Evolutionary conservation across 2,113 vertebrate genomes (phyloP).

Genomic region (Tricholaema leucomelas): DNA sequence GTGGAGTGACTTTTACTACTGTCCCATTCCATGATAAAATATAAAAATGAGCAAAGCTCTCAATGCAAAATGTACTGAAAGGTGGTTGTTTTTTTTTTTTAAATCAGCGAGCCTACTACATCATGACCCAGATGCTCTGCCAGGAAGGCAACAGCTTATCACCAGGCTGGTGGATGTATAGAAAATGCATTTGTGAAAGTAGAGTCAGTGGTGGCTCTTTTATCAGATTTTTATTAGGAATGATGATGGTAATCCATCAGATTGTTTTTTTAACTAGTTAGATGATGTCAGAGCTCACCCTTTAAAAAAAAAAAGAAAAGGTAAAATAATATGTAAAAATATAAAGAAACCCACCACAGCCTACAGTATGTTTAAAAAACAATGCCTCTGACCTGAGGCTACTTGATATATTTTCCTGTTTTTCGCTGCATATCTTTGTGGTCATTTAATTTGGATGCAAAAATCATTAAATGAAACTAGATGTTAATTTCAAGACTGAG

Average conservation of each 20-base stretch:
- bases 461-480: not conserved
- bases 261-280: not conserved
- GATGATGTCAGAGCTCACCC: not conserved
- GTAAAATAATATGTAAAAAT: not conserved
- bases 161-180: not conserved
- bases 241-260: not conserved
- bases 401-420: not conserved
- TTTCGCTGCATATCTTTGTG: not conserved
- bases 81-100: not conserved
- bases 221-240: not conserved
- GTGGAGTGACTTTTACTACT: not conserved
- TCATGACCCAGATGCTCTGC: not conserved
- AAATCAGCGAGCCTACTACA: not conserved
- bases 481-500: not conserved
- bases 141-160: not conserved
- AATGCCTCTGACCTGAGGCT: not conserved
- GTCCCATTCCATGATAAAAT: not conserved
- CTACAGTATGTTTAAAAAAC: not conserved
- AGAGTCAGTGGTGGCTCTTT: slow-evolving; percentile 18
- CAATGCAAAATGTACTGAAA: not conserved
- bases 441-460: not conserved
- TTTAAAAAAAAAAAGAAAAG: not conserved
- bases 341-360: not conserved
- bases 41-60: not conserved
- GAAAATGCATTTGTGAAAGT: not conserved